Evolutionary conservation across 2,888 invertebrate species (phyloP).

Genomic region (Yponomeuta malinellus): DNA sequence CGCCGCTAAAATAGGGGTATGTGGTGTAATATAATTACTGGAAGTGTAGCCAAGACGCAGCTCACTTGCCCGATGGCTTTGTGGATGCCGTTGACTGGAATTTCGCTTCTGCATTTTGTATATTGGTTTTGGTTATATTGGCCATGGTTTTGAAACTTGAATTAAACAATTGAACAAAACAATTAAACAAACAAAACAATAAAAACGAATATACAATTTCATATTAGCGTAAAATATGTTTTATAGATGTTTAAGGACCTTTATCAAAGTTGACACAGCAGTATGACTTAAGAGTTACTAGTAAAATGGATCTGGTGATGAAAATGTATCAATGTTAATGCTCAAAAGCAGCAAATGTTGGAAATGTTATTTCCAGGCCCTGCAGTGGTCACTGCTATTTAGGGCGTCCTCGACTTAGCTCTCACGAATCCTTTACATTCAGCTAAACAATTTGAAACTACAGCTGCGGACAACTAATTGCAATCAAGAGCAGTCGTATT

Average conservation of each 20-base stretch:
- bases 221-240: no score
- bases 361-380: no score
- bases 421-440: not conserved
- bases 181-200: no score
- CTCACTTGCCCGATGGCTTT: not conserved
- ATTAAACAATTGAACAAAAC: no score
- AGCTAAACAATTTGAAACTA: not conserved
- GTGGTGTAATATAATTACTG: constrained; percentile 14
- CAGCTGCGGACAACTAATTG: not conserved
- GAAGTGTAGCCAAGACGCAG: not conserved
- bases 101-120: not conserved
- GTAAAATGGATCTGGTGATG: no score
- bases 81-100: not conserved
- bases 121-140: not conserved
- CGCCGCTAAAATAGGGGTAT: constrained; percentile 11
- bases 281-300: no score
- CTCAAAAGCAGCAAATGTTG: no score
- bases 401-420: not conserved
- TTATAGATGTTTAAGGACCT: no score
- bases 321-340: no score
- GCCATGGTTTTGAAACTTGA: not conserved
- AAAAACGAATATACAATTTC: no score
- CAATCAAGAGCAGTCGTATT: not conserved
- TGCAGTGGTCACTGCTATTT: not conserved
- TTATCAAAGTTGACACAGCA: no score